phyloP scores from a whole-genome alignment of 2,888 invertebrate species.

The Fissipunctia ypsillon region DNA sequence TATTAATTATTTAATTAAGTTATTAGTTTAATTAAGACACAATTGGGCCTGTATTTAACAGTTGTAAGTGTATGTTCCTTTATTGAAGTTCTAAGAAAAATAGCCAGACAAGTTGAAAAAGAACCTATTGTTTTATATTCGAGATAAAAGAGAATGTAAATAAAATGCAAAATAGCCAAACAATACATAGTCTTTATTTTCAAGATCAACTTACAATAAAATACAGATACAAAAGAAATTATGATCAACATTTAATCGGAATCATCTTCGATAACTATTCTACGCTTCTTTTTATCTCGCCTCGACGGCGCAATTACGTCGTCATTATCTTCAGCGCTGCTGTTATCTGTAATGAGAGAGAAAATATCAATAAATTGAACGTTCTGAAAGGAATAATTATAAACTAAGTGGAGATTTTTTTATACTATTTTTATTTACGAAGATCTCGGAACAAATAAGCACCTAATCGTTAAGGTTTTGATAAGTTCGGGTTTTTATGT shows the following conservation, averaged over 20 bases:
- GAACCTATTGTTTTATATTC: neutral
- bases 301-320: slow-evolving; percentile 76
- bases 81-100: slow-evolving; percentile 1
- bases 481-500: no score
- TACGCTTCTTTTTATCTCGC: slow-evolving; percentile 78
- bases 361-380: slow-evolving; percentile 30
- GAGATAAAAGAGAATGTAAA: neutral
- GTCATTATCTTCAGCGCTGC: slow-evolving; percentile 78
- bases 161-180: slow-evolving; percentile 22
- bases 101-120: neutral
- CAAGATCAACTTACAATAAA: slow-evolving; percentile 56
- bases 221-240: slow-evolving; percentile 36
- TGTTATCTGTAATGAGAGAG: slow-evolving; percentile 74
- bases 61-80: neutral
- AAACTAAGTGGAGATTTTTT: slow-evolving; percentile 13
- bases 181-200: slow-evolving; percentile 46
- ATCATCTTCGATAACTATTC: slow-evolving; percentile 84
- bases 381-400: slow-evolving; percentile 33
- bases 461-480: no score
- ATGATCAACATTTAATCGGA: slow-evolving; percentile 77
- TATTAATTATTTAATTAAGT: neutral
- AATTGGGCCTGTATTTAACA: neutral
- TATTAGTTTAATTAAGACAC: neutral
- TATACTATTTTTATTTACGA: neutral
- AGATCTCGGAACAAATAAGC: no score